phyloP scores from a whole-genome alignment of 2,113 vertebrate species.

The Macrotus californicus region DNA sequence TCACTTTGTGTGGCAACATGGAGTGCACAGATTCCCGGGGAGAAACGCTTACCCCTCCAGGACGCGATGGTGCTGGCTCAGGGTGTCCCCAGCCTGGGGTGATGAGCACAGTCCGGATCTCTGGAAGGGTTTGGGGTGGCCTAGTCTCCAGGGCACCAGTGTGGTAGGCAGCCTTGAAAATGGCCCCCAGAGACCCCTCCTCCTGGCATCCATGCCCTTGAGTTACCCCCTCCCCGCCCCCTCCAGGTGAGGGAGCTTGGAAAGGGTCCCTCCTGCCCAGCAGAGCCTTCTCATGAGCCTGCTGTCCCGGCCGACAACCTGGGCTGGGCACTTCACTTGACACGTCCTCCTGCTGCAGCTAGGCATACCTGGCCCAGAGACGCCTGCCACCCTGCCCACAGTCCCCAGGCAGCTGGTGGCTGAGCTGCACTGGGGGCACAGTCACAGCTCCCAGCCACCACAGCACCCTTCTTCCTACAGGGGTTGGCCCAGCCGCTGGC shows the following conservation, averaged over 20 bases:
- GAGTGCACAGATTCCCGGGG: background rate
- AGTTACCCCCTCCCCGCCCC: background rate
- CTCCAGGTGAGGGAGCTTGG: background rate
- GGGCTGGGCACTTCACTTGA: too few relatives aligned
- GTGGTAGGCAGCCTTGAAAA: background rate
- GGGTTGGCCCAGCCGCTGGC: background rate
- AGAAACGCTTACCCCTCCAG: slow-evolving; percentile 7
- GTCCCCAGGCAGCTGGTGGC: background rate
- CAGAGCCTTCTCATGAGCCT: background rate
- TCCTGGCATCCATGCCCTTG: background rate
- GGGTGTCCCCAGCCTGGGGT: background rate
- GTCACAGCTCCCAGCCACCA: background rate
- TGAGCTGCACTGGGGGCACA: background rate
- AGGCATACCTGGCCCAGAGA: background rate
- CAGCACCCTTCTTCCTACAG: background rate
- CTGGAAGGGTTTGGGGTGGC: background rate
- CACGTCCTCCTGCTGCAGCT: background rate
- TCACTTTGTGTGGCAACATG: background rate
- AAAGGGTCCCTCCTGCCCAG: background rate
- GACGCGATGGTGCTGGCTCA: background rate
- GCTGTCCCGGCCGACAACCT: background rate
- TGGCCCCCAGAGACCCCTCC: background rate
- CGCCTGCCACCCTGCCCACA: background rate
- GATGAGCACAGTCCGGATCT: background rate
- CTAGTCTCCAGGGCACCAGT: background rate